These are phyloP conservation scores for Pyrochroa serraticornis DNA, from an alignment of 2,888 invertebrate genomes.

Conservation along the genomic window DNA sequence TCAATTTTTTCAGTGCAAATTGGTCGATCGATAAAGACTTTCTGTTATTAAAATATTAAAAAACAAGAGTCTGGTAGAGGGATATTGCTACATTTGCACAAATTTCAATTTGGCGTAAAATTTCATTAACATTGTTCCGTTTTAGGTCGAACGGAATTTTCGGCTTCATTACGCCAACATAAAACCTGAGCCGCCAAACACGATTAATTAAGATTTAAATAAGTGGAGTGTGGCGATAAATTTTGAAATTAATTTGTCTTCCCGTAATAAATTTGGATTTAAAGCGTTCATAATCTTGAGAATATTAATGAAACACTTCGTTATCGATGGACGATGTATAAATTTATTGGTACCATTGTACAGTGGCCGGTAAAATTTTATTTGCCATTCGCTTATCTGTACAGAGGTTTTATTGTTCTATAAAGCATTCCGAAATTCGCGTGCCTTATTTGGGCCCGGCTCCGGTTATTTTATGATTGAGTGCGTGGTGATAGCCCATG, in stretches of 20 bases:
- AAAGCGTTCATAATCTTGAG: slow-evolving; percentile 27
- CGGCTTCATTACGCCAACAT: no score
- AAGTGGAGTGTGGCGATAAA: slow-evolving; percentile 34
- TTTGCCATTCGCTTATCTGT: slow-evolving; percentile 23
- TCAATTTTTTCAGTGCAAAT: no score
- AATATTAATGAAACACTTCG: slow-evolving; percentile 29
- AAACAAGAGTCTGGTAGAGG: no score
- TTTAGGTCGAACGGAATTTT: no score
- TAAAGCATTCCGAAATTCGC: slow-evolving; percentile 25
- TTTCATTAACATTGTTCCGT: no score
- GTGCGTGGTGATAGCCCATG: slow-evolving; percentile 39
- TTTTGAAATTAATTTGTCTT: slow-evolving; percentile 34
- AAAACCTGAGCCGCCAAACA: slow-evolving; percentile 21
- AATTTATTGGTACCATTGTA: slow-evolving; percentile 16
- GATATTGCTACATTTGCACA: no score
- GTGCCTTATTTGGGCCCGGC: slow-evolving; percentile 26
- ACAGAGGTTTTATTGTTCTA: slow-evolving; percentile 25
- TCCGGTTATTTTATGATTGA: slow-evolving; percentile 31
- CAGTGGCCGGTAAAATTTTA: slow-evolving; percentile 14
- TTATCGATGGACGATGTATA: slow-evolving; percentile 12
- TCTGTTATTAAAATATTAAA: no score
- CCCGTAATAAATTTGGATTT: slow-evolving; percentile 32
- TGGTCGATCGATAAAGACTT: no score
- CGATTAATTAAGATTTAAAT: slow-evolving; percentile 35
- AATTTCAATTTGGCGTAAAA: no score